These are phyloP conservation scores for Elephas maximus DNA, from an alignment of 2,113 vertebrate species.

Conservation along the genomic window DNA sequence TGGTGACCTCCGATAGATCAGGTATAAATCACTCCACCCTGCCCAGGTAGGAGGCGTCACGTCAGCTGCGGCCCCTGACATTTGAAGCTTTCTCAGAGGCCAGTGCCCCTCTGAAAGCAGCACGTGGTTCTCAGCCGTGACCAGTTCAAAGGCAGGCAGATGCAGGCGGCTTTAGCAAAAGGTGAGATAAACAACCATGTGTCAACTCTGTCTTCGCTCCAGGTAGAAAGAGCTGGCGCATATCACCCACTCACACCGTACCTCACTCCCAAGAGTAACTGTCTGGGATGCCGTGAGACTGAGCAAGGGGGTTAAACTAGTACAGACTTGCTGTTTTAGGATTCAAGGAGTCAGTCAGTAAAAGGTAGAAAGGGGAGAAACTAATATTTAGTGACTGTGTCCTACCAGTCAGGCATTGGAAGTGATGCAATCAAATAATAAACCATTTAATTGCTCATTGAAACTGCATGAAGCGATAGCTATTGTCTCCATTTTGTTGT, in stretches of 20 bases:
- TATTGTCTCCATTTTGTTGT: neutral
- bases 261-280: neutral
- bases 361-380: neutral
- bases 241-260: neutral
- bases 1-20: conserved; percentile 69
- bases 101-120: neutral
- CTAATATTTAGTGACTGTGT: neutral
- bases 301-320: neutral
- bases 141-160: neutral
- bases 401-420: neutral
- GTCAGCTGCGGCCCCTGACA: conserved; percentile 7
- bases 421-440: neutral
- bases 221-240: neutral
- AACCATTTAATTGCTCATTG: neutral
- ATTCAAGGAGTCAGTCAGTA: neutral
- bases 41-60: conserved; percentile 8
- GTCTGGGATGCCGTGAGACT: neutral
- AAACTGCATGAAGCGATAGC: neutral
- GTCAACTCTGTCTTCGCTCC: neutral
- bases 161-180: neutral
- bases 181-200: neutral
- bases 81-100: conserved; percentile 63
- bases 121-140: neutral
- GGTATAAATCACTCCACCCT: conserved; percentile 73
- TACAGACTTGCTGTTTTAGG: neutral